A percentile compares a stretch with the other conserved stretches of the same genome.
phyloP scores from a whole-genome alignment of 2,888 invertebrate genomes.

The Tortricodes alternella region DNA sequence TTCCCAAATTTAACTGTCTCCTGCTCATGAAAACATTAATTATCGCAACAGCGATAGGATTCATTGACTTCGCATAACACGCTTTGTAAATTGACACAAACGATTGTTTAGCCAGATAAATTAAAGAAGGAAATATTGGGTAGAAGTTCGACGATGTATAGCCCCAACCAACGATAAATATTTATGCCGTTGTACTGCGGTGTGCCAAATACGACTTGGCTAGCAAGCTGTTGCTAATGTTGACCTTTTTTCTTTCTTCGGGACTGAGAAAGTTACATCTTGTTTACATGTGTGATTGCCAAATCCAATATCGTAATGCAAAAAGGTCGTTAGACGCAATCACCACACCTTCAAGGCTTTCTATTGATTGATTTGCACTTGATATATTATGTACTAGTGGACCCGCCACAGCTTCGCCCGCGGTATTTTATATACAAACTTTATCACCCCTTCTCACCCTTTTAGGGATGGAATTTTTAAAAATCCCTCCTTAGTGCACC shows the following conservation, averaged over 20 bases:
- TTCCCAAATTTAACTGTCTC: background rate
- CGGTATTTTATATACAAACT: no score
- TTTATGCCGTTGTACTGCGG: constrained; percentile 40
- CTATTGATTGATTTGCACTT: constrained; percentile 9
- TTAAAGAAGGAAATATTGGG: constrained; percentile 41
- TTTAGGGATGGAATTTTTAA: no score
- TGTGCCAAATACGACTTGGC: constrained; percentile 48
- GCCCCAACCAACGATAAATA: constrained; percentile 52
- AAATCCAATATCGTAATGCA: constrained; percentile 26
- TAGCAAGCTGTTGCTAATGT: constrained; percentile 35
- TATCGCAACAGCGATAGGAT: constrained; percentile 29
- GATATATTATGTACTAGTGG: background rate
- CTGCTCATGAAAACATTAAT: constrained; percentile 18
- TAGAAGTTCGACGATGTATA: constrained; percentile 37
- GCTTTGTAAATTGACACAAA: constrained; percentile 62
- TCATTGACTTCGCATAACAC: constrained; percentile 45
- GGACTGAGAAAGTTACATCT: constrained; percentile 15
- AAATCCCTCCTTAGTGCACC: no score
- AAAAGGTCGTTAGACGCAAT: constrained; percentile 14
- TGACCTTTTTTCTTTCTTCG: constrained; percentile 22
- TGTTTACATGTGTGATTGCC: constrained; percentile 25
- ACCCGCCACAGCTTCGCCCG: no score
- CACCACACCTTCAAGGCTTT: constrained; percentile 4
- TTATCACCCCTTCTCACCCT: no score
- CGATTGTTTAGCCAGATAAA: constrained; percentile 47